Conservation (phyloP, 1,140 invertebrate genomes). For the Stenopsyche tienmushanensis region DNA sequence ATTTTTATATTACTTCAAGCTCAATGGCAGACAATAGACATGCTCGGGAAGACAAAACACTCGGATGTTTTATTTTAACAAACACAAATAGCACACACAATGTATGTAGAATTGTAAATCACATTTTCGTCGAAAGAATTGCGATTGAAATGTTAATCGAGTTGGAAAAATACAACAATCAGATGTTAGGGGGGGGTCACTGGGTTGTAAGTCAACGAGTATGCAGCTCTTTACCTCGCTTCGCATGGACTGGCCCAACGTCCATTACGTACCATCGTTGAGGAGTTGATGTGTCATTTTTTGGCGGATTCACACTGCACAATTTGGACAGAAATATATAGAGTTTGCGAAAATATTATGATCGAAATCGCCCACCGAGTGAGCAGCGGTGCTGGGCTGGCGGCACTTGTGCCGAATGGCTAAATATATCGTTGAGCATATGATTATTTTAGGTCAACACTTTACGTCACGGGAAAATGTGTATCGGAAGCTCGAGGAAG, state of each 20-base stretch:
- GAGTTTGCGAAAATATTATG: slow-evolving; percentile 9
- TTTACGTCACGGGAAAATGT: slow-evolving; percentile 47
- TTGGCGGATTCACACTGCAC: slow-evolving; percentile 30
- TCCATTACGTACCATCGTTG: slow-evolving; percentile 38
- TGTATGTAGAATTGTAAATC: neutral
- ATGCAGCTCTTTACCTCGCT: slow-evolving; percentile 38
- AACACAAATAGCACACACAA: neutral
- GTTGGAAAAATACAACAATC: too few relatives aligned
- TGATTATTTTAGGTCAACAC: slow-evolving; percentile 54
- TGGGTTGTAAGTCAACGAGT: slow-evolving; percentile 26
- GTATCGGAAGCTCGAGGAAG: neutral
- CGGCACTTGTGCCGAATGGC: slow-evolving; percentile 46
- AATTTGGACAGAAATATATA: slow-evolving; percentile 19
- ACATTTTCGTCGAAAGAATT: too few relatives aligned
- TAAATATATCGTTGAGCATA: slow-evolving; percentile 57
- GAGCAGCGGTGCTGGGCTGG: slow-evolving; percentile 44
- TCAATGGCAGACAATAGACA: too few relatives aligned
- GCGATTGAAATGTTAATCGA: slow-evolving; percentile 8
- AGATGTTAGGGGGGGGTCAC: slow-evolving; percentile 8
- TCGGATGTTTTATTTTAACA: neutral
- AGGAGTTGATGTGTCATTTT: slow-evolving; percentile 38
- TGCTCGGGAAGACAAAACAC: too few relatives aligned
- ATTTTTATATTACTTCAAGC: too few relatives aligned
- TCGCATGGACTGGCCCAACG: slow-evolving; percentile 30
- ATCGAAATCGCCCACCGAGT: slow-evolving; percentile 44